Percentiles rank a stretch among this genome's conserved stretches.
Conservation (phyloP, 2,888 invertebrate species). For the Lamproptera curius region DNA sequence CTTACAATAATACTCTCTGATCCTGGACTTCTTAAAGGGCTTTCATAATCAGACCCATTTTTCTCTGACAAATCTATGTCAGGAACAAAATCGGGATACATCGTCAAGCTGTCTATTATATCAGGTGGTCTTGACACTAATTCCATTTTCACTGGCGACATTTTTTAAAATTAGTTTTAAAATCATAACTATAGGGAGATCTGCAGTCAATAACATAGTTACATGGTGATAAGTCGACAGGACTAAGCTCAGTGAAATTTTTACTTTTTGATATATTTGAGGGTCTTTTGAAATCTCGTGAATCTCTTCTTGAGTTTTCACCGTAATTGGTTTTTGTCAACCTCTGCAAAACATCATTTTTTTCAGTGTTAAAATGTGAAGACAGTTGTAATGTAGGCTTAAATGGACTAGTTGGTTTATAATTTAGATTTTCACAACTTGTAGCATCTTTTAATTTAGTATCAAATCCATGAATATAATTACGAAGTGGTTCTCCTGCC, state of each 20-base stretch:
- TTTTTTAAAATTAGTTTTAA: constrained; percentile 46
- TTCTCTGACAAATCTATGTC: constrained; percentile 71
- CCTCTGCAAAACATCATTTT: constrained; percentile 43
- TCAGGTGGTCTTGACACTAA: constrained; percentile 53
- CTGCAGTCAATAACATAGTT: constrained; percentile 39
- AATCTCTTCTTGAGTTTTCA: constrained; percentile 32
- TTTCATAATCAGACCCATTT: constrained; percentile 61
- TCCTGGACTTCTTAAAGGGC: constrained; percentile 63
- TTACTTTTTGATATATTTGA: constrained; percentile 39
- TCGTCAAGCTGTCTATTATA: constrained; percentile 67
- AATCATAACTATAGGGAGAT: constrained; percentile 46
- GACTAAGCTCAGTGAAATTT: constrained; percentile 53
- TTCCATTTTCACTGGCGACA: constrained; percentile 36
- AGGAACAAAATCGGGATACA: constrained; percentile 71
- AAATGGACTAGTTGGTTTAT: constrained; percentile 30
- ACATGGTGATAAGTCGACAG: constrained; percentile 58
- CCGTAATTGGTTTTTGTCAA: constrained; percentile 40
- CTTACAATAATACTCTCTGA: constrained; percentile 69
- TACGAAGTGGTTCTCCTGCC: constrained; percentile 61
- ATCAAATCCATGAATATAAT: constrained; percentile 68
- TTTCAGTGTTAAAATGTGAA: constrained; percentile 37
- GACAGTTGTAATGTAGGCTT: constrained; percentile 20
- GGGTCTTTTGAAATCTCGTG: constrained; percentile 38
- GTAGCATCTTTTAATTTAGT: constrained; percentile 48
- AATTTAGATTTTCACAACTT: constrained; percentile 34